Conservation (phyloP, 1,140 invertebrate genomes). For the Eumeta japonica region DNA sequence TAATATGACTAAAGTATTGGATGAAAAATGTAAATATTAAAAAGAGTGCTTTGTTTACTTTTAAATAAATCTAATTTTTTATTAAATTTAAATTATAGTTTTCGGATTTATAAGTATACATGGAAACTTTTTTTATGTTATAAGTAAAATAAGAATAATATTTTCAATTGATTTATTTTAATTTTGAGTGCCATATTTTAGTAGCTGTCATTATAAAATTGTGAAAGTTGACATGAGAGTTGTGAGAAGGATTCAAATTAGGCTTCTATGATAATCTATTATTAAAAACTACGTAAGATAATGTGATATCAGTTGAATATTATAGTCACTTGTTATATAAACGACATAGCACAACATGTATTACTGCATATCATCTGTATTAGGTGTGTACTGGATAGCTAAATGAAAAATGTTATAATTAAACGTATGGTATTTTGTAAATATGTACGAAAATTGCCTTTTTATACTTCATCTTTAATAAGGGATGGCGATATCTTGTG, state of each 20-base stretch:
- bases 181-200: constrained; percentile 43
- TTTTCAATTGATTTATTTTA: constrained; percentile 20
- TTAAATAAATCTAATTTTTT: too few relatives aligned
- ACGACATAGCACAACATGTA: constrained; percentile 42
- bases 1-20: too few relatives aligned
- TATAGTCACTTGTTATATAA: constrained; percentile 50
- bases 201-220: constrained; percentile 25
- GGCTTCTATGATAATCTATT: constrained; percentile 30
- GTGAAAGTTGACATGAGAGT: constrained; percentile 37
- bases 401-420: constrained; percentile 18
- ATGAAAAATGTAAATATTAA: too few relatives aligned
- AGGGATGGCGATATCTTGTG: too few relatives aligned
- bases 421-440: constrained; percentile 18
- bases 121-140: constrained; percentile 4
- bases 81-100: too few relatives aligned
- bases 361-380: constrained; percentile 48
- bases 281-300: constrained; percentile 51
- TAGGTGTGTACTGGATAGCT: constrained; percentile 21
- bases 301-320: constrained; percentile 46
- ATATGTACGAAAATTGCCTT: constrained; percentile 24
- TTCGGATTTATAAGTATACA: too few relatives aligned
- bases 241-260: constrained; percentile 45
- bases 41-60: too few relatives aligned
- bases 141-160: constrained; percentile 10
- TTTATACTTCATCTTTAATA: constrained; percentile 21